These are phyloP conservation scores for Drosophila anceps DNA, from an alignment of 2,888 invertebrate genomes.

Conservation along the genomic window DNA sequence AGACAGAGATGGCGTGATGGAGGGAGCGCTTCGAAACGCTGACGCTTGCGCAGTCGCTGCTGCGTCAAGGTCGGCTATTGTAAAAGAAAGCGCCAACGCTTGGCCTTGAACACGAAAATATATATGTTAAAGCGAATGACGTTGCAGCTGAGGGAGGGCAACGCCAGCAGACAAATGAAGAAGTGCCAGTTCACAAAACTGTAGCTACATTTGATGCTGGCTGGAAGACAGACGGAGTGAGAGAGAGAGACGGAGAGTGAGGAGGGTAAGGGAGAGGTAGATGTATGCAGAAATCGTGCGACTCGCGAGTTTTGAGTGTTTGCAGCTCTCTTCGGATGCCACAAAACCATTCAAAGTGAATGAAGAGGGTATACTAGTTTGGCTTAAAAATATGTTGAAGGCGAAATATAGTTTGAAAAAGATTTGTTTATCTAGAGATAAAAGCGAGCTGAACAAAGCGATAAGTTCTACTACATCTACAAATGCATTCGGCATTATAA, in stretches of 20 bases:
- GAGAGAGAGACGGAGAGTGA: neutral
- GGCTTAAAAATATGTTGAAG: neutral
- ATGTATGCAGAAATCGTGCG: constrained; percentile 52
- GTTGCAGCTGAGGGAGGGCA: constrained; percentile 11
- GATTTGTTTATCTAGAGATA: neutral
- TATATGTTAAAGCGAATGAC: constrained; percentile 55
- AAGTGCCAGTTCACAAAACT: constrained; percentile 8
- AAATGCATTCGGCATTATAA: neutral
- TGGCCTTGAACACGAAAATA: constrained; percentile 76
- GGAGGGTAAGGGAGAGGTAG: neutral
- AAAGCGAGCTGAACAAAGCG: neutral
- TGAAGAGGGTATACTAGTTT: neutral
- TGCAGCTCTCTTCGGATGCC: constrained; percentile 32
- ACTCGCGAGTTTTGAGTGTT: constrained; percentile 14
- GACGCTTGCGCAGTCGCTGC: constrained; percentile 76
- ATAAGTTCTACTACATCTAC: neutral
- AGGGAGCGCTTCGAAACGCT: constrained; percentile 23
- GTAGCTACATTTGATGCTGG: constrained; percentile 14
- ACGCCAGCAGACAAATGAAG: constrained; percentile 32
- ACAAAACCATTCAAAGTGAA: neutral
- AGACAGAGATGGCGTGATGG: neutral
- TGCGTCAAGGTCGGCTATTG: constrained; percentile 80
- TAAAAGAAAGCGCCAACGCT: constrained; percentile 71
- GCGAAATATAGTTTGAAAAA: neutral
- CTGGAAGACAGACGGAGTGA: neutral